Evolutionary conservation across 2,888 invertebrate genomes (phyloP).

Genomic region (Priocnemis perturbator): DNA sequence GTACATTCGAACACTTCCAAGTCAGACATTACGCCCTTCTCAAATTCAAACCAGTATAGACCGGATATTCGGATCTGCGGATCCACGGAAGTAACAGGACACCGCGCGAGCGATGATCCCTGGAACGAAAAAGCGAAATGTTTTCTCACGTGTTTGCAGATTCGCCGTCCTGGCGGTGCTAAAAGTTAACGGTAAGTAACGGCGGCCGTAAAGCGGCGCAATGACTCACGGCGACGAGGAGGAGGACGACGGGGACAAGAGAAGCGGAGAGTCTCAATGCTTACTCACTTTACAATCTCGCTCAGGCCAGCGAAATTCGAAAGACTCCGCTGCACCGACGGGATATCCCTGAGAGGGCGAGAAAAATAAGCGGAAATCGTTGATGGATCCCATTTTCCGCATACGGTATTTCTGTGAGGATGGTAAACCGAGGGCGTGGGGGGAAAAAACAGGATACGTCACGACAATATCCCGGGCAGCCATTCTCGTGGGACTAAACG

Average conservation of each 20-base stretch:
- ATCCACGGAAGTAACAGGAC: constrained; percentile 16
- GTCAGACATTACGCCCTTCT: too few species aligned
- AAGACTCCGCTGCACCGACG: background rate
- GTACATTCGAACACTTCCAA: too few species aligned
- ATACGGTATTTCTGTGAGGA: too few species aligned
- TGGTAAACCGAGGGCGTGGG: too few species aligned
- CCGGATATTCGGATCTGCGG: background rate
- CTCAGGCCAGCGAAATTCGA: background rate
- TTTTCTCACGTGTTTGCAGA: constrained; percentile 51
- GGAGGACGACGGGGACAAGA: background rate
- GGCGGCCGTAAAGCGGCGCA: constrained; percentile 29
- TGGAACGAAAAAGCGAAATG: constrained; percentile 27
- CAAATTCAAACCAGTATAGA: too few species aligned
- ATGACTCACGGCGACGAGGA: constrained; percentile 41
- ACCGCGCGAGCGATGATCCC: constrained; percentile 21
- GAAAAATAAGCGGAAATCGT: background rate
- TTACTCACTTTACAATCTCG: constrained; percentile 1
- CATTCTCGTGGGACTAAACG: constrained; percentile 17
- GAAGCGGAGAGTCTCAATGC: background rate
- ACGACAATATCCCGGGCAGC: constrained; percentile 18
- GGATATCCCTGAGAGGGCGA: background rate
- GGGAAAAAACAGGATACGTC: constrained; percentile 6
- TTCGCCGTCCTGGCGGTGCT: constrained; percentile 41
- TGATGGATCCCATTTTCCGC: too few species aligned
- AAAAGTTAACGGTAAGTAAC: constrained; percentile 54